Base-by-base conservation (phyloP, 2,113 vertebrate genomes). In the Columba janthina region DNA sequence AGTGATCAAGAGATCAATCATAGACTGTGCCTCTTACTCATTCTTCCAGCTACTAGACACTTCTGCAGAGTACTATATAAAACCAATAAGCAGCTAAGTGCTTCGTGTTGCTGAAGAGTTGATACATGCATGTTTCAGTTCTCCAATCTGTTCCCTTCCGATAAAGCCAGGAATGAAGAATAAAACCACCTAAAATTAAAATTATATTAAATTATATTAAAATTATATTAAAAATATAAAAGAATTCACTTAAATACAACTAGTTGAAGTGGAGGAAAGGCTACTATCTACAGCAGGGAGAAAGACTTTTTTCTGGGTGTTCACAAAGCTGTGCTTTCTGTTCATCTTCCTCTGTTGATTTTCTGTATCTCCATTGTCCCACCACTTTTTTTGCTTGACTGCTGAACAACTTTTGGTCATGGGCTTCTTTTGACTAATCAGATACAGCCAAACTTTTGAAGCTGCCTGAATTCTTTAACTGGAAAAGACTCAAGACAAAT, bases 401-500 rank as follows among this genome's bases (percentile, higher is more conserved):
- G 61, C 36, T 94, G 85, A 87, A 91, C 48, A 85, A 65, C 42
- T 91, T 94, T 94, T 85, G 70, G 65, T 73, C 57, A 51, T 2
- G 3, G 44, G 24, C 76, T 84, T 77, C 89, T 91, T 91, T 81
- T 71, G 56, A 67, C 70, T 93, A 78, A 96, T 54, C 34, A 89
- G 74, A 85, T 78, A 74, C 46, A 78, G 77, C 74, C 88, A 74
- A 89, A 89, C 32, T 88, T 95, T 91, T 85, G 66, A 83, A 5
- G 19, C 29, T 75, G 61, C 57, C 57, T 75, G 50, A 87, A 72
- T 91, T 93, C 70, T 89, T 81, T 82, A 82, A 79, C 17, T 93
- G 88, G 85, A 94, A 94, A 93, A 82, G 71, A 72, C 66, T 93
- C 88, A 89, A 96, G 88, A 82, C 70, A 91, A 94, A 93, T 88